Evolutionary conservation across 2,888 invertebrate genomes (phyloP), one percentile per base, ranked within the genome.

Genomic region (Calephelis perditalis): DNA sequence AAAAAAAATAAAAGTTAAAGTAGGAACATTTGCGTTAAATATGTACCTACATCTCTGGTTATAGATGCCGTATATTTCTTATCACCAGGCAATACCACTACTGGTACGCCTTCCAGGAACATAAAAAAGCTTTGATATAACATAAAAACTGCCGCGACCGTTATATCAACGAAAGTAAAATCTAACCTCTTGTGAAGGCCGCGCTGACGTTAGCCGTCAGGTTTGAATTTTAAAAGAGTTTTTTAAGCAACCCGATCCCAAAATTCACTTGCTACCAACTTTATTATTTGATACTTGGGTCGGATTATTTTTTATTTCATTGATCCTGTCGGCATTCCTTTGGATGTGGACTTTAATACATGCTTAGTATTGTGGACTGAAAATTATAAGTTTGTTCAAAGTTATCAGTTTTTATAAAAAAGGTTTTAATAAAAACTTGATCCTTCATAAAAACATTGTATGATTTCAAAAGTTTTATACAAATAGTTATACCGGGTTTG

Each of bases 191-290:
- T 56, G 36, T 37, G 61, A 61, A 26, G 26, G 61, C 71, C 71
- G 79, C 79, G 83, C 81, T 84, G 85, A 86, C 86, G 78, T 81
- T 72, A 68, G 76, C 80, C 81, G 81, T 85, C 86, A 85, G 75
- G 82, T 85, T 86, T 78, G 75, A 86, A 86, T 84, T 83, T 82
- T 78, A 81, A 84, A 69, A 68, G 71, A 68, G 72, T 81, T 84
- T 82, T 84, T 58, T 83, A 77, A 78, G 88, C 83, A 89, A 90
- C 84, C 86, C 85, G 88, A 89, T 87, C 84, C 77, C 77, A 77
- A 67, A 87, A 89, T 88, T 86, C 87, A 90, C 89, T 89, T 89
- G 89, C 89, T 88, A 88, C 89, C 84, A 87, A 89, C 79, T 90
- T 88, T 88, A 90, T 89, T 88, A 90, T 90, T 87, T 85, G 89